Conservation (phyloP, 2,113 vertebrate species). For the Bostrychus sinensis region DNA sequence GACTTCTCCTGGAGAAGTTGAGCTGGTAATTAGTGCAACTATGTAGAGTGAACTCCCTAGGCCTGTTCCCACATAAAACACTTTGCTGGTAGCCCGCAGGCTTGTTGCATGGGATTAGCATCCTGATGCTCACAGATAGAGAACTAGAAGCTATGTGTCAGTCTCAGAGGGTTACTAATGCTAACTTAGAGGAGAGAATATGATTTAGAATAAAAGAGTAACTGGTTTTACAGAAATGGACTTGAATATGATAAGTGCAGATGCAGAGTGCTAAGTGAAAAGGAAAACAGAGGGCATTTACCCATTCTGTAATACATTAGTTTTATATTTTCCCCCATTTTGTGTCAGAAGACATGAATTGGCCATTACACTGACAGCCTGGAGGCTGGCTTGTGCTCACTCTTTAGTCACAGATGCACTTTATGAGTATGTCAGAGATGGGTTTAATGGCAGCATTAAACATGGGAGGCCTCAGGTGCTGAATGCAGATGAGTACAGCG, state of each 20-base stretch:
- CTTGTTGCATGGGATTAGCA: constrained; percentile 15
- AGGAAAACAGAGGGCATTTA: constrained; percentile 48
- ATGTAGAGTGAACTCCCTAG: constrained; percentile 22
- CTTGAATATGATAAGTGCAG: constrained; percentile 2
- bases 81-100: background rate
- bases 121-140: constrained; percentile 4
- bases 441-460: constrained; percentile 77
- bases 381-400: constrained; percentile 63
- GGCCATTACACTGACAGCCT: constrained; percentile 62
- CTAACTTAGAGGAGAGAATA: background rate
- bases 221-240: constrained; percentile 10
- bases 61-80: constrained; percentile 6
- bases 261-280: constrained; percentile 20
- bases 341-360: constrained; percentile 59
- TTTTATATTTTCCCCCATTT: constrained; percentile 53
- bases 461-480: constrained; percentile 67
- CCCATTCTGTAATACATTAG: constrained; percentile 48
- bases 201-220: background rate
- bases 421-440: constrained; percentile 71
- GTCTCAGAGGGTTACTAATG: constrained; percentile 17
- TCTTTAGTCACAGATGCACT: constrained; percentile 77
- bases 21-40: constrained; percentile 43
- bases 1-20: constrained; percentile 50
- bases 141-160: background rate
- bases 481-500: constrained; percentile 72